Base-by-base conservation (phyloP, 2,113 vertebrate species). In the Nothobranchius furzeri region DNA sequence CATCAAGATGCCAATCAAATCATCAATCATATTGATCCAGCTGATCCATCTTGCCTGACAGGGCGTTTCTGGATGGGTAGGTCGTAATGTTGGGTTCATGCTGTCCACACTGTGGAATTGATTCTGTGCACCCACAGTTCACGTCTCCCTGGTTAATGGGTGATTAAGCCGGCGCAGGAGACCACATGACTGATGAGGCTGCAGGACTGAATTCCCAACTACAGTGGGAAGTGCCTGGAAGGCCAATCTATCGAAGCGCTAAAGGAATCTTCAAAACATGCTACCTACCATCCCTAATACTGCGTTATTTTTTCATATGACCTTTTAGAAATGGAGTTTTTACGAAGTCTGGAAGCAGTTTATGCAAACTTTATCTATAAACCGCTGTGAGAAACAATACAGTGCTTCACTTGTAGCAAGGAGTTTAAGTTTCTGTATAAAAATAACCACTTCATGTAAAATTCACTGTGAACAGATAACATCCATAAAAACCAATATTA, bases 71-170 rank as follows among this genome's bases (percentile, higher is more conserved):
- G 80, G 80, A 82, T 78, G 81, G 76, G n/a, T 56, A 68, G 62
- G 75, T 66, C 67, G 59, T 75, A 78, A 75, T 71, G 75, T 69
- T 63, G 77, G 57, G 70, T 83, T 75, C 70, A 59, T 70, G 36
- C 43, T 59, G 64, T 61, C 78, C 78, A 70, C 72, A 58, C 68
- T 60, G 63, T 73, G 83, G 79, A 81, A 81, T 76, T 79, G 82
- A 87, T 79, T 76, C 78, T 37, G 70, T 79, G 83, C 75, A 68
- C 78, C 66, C 79, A 75, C 84, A 85, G 81, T 85, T 87, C 64
- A 70, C 83, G 77, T 86, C 64, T 83, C 69, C 60, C 70, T 68
- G 69, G 75, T 85, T 88, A 87, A 88, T 81, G 85, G 83, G 72
- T 80, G 79, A 85, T 87, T 82, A 85, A 78, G 81, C 57, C 76